Percentiles rank a stretch among this genome's conserved stretches.
Conservation (phyloP, 2,797 vertebrate species). For the Eutrigla gurnardus region DNA sequence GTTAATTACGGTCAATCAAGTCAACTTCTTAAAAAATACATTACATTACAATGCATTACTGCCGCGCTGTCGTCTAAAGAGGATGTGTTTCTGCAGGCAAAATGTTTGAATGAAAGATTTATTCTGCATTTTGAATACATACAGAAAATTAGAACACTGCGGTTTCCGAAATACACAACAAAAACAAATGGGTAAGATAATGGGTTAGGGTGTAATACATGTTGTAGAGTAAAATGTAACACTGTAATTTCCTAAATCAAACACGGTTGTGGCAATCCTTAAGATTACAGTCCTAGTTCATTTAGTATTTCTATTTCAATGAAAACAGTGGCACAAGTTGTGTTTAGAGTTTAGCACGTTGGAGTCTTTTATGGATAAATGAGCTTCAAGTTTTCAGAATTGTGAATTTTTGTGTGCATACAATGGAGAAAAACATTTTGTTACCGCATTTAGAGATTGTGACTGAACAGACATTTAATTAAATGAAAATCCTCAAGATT, state of each 20-base stretch:
- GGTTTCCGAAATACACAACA: background rate
- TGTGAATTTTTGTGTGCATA: no score
- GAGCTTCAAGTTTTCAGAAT: no score
- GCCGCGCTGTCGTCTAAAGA: background rate
- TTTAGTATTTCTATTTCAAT: no score
- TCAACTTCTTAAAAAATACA: background rate
- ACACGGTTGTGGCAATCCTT: background rate
- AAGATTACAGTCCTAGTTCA: no score
- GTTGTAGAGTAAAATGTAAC: background rate
- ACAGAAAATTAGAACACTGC: background rate
- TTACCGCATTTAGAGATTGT: no score
- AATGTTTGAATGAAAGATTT: background rate
- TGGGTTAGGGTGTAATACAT: background rate
- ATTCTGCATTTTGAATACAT: conserved; percentile 24
- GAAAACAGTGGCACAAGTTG: no score
- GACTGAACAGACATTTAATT: no score
- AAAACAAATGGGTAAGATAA: background rate
- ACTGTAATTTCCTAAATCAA: background rate
- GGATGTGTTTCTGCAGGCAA: background rate
- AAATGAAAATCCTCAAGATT: no score
- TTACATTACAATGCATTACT: background rate
- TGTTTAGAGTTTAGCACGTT: no score
- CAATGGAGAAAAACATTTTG: no score
- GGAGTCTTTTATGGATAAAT: no score
- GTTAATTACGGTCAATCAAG: conserved; percentile 23